These are phyloP conservation scores for rabbit (Oryctolagus cuniculus) DNA, from an alignment of 2,113 vertebrate genomes.

Conservation along the genomic window DNA sequence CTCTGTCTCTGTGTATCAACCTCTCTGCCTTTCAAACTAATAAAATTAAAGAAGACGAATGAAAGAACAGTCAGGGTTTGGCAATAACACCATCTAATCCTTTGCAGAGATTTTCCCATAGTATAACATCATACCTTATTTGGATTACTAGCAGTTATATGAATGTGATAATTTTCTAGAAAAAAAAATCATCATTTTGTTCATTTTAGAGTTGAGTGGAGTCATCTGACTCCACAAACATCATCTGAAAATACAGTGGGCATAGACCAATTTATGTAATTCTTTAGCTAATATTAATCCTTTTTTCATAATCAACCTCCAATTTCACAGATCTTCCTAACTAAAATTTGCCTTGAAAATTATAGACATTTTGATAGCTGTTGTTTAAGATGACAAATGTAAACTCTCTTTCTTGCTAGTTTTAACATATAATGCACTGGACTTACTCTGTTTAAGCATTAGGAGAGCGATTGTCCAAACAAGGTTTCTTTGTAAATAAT, in stretches of 20 bases:
- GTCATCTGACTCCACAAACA: background rate
- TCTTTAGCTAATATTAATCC: background rate
- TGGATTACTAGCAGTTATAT: conserved; percentile 9
- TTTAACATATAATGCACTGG: conserved; percentile 49
- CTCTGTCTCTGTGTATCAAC: no score
- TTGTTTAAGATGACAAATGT: conserved; percentile 40
- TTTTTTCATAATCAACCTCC: background rate
- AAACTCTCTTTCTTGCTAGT: conserved; percentile 32
- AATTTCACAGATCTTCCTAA: background rate
- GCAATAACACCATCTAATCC: background rate
- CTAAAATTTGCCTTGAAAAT: conserved; percentile 42
- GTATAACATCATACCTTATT: background rate
- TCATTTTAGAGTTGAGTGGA: background rate
- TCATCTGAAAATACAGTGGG: background rate
- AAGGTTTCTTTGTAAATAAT: background rate
- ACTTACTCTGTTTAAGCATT: conserved; percentile 40
- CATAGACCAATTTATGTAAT: background rate
- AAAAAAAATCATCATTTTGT: conserved; percentile 9
- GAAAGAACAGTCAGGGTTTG: background rate
- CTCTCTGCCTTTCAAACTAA: no score
- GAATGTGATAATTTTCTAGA: conserved; percentile 13
- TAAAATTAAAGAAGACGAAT: background rate
- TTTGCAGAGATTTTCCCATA: background rate
- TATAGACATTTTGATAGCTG: background rate
- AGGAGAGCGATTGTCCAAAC: background rate